These are phyloP conservation scores for Pangasius mekongensis DNA, from an alignment of 2,797 vertebrate species.

Conservation along the genomic window DNA sequence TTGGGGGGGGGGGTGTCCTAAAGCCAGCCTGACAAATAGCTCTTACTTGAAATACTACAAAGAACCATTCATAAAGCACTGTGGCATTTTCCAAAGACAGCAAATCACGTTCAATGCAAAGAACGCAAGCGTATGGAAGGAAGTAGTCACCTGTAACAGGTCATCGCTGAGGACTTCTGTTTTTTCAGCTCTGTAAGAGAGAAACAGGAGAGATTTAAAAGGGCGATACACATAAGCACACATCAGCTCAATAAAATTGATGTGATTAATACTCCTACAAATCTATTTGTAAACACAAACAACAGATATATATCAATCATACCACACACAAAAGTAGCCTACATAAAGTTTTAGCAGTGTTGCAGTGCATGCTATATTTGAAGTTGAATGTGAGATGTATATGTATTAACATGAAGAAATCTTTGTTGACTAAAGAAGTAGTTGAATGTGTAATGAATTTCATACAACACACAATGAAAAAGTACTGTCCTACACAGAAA, in stretches of 20 bases:
- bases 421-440: neutral
- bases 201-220: conserved; percentile 62
- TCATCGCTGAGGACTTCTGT: conserved; percentile 99
- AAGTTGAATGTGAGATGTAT: neutral
- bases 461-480: neutral
- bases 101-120: neutral
- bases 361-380: neutral
- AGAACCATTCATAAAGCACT: neutral
- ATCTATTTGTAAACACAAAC: neutral
- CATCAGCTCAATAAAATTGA: neutral
- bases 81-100: neutral
- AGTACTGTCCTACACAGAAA: neutral
- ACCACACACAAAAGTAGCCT: conserved; percentile 19
- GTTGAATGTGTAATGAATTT: neutral
- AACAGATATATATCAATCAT: neutral
- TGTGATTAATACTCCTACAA: neutral
- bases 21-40: neutral
- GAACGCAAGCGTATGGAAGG: conserved; percentile 32
- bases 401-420: neutral
- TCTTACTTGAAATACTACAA: neutral
- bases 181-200: conserved; percentile 91
- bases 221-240: neutral
- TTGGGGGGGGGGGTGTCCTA: too few relatives aligned
- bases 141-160: conserved; percentile 88
- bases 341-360: conserved; percentile 36